A percentile compares a stretch with the other conserved stretches of the same genome.
Evolutionary conservation across 2,113 vertebrate genomes (phyloP).

Genomic region (Paramormyrops kingsleyae): DNA sequence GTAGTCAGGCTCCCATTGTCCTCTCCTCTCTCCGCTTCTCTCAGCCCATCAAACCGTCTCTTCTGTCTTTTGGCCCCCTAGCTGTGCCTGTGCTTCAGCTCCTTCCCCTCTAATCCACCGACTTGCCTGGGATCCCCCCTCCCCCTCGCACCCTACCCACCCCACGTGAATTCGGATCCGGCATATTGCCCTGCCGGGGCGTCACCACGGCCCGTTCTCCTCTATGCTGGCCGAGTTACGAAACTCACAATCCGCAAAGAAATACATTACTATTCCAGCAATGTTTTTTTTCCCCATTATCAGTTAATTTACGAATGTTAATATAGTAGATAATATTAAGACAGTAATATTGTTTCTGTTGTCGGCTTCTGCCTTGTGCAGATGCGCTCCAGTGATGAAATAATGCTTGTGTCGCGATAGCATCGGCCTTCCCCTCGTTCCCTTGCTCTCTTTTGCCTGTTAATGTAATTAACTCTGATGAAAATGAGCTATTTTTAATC

Average conservation of each 20-base stretch:
- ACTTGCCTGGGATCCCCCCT: slow-evolving; percentile 34
- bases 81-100: slow-evolving; percentile 33
- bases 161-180: background rate
- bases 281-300: background rate
- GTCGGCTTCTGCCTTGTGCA: slow-evolving; percentile 30
- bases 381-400: slow-evolving; percentile 37
- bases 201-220: background rate
- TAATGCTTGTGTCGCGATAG: slow-evolving; percentile 35
- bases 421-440: slow-evolving; percentile 40
- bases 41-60: slow-evolving; percentile 24
- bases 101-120: slow-evolving; percentile 27
- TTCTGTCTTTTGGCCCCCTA: slow-evolving; percentile 37
- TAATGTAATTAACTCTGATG: slow-evolving; percentile 62
- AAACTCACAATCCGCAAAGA: background rate
- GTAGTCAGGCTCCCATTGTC: slow-evolving; percentile 31
- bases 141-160: background rate
- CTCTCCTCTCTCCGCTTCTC: slow-evolving; percentile 25
- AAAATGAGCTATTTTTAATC: slow-evolving; percentile 55
- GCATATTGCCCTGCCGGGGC: background rate
- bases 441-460: slow-evolving; percentile 34
- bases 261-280: slow-evolving; percentile 10
- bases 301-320: slow-evolving; percentile 25
- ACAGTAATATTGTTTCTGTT: slow-evolving; percentile 26
- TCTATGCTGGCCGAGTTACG: background rate
- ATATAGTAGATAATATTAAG: slow-evolving; percentile 31